phyloP scores from a whole-genome alignment of 2,113 vertebrate species.

The Megaceryle torquata region DNA sequence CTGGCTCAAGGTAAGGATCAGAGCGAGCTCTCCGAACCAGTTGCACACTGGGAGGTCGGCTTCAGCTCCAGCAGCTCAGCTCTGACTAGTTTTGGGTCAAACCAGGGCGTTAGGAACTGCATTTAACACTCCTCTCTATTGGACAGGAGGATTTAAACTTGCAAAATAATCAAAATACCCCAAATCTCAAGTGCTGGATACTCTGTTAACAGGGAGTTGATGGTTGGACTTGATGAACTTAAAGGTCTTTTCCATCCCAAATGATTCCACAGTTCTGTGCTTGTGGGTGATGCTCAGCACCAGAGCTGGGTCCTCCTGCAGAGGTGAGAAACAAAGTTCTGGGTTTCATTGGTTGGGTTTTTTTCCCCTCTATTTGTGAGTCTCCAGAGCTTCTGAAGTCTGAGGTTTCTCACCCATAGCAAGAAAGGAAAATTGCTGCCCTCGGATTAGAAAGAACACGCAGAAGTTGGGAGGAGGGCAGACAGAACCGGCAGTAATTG shows the following conservation, averaged over 20 bases:
- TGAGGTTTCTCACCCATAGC: neutral
- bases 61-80: neutral
- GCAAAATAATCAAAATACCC: neutral
- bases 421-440: neutral
- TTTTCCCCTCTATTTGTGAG: rapidly evolving
- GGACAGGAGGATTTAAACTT: neutral
- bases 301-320: neutral
- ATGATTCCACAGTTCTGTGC: neutral
- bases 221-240: neutral
- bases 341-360: neutral
- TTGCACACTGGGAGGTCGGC: rapidly evolving
- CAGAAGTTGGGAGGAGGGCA: neutral
- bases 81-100: neutral
- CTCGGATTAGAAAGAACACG: rapidly evolving
- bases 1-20: neutral
- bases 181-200: neutral
- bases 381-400: neutral
- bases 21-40: neutral
- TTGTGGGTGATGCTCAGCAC: neutral
- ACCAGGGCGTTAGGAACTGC: rapidly evolving
- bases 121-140: rapidly evolving
- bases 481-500: neutral
- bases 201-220: no score
- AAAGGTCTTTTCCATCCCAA: neutral
- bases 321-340: neutral